Evolutionary conservation across 2,888 invertebrate genomes (phyloP).

Genomic region (Prosopocoilus inquinatus): DNA sequence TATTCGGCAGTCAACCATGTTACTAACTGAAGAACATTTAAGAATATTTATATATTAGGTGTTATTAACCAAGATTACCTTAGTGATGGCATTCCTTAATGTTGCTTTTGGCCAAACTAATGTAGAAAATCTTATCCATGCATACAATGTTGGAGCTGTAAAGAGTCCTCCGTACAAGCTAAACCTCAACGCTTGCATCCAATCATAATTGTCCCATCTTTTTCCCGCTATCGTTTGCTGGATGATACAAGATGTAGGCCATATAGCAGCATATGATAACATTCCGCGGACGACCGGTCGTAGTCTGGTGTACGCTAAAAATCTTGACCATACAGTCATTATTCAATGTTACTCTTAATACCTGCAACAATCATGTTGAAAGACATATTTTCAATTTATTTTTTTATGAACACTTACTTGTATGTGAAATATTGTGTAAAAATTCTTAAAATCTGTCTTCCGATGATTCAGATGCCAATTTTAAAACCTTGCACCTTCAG

Average conservation of each 20-base stretch:
- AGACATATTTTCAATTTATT: too few relatives aligned
- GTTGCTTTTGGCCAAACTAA: slow-evolving; percentile 73
- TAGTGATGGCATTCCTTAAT: slow-evolving; percentile 67
- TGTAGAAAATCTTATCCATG: slow-evolving; percentile 76
- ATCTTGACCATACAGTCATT: slow-evolving; percentile 51
- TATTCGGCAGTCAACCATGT: too few relatives aligned
- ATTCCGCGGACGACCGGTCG: slow-evolving; percentile 63
- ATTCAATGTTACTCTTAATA: too few relatives aligned
- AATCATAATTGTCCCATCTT: slow-evolving; percentile 65
- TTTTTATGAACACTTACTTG: too few relatives aligned
- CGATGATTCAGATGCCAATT: too few relatives aligned
- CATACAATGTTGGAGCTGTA: slow-evolving; percentile 78
- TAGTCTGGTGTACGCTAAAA: slow-evolving; percentile 49
- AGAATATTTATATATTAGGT: slow-evolving; percentile 4
- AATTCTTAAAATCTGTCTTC: too few relatives aligned
- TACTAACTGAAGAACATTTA: too few relatives aligned
- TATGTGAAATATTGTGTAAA: too few relatives aligned
- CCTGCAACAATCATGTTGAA: too few relatives aligned
- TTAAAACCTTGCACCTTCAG: too few relatives aligned
- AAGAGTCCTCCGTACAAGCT: slow-evolving; percentile 78
- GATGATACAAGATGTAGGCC: slow-evolving; percentile 71
- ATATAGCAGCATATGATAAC: slow-evolving; percentile 68
- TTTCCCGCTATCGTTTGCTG: slow-evolving; percentile 70
- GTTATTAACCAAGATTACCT: slow-evolving; percentile 54
- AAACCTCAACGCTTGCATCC: slow-evolving; percentile 69